Conservation (phyloP, 2,113 vertebrate genomes). For the Ceyx margarethae region DNA sequence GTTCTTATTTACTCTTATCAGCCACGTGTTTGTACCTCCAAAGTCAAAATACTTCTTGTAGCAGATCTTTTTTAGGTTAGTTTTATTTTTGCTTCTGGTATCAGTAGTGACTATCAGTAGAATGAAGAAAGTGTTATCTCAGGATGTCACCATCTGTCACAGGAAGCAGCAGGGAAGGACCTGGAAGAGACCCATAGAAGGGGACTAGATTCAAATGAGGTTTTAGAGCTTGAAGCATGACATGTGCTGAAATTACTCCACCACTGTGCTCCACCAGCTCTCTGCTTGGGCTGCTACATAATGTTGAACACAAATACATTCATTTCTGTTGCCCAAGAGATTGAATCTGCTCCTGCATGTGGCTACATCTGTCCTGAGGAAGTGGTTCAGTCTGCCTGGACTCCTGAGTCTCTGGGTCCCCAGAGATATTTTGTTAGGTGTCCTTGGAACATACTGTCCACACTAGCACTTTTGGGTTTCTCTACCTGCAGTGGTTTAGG, state of each 20-base stretch:
- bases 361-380: background rate
- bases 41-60: background rate
- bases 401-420: background rate
- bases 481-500: background rate
- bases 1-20: constrained; percentile 1
- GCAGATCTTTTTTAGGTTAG: background rate
- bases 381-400: background rate
- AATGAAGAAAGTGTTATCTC: background rate
- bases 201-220: background rate
- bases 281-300: background rate
- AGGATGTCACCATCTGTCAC: background rate
- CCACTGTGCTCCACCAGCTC: background rate
- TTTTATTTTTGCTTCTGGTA: background rate
- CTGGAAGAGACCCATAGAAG: background rate
- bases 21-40: background rate
- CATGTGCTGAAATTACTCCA: background rate
- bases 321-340: background rate
- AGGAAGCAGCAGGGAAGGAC: background rate
- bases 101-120: background rate
- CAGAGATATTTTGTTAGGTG: background rate
- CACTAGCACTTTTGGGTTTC: background rate
- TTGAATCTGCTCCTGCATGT: background rate
- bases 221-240: background rate
- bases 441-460: background rate
- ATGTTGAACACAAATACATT: background rate